Base-by-base conservation (phyloP, 2,888 invertebrate species). In the Drosophila pseudotakahashii region DNA sequence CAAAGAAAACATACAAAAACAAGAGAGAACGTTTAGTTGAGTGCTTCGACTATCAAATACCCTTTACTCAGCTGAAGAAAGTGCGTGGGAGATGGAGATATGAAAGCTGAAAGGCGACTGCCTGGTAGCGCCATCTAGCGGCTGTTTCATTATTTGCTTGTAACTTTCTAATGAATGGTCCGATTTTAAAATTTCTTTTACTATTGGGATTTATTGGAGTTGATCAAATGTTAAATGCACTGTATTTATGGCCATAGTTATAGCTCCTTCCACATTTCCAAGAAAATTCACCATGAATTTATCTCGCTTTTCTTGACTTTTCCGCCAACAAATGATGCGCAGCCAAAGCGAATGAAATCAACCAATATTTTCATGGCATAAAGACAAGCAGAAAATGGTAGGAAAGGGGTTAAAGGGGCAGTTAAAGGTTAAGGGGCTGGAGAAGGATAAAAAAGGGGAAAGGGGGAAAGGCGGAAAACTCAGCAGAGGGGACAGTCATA, bases 331-430 rank as follows among this genome's bases (percentile, higher is more conserved):
- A 54, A 64, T 42, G 37, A 48, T 68, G 34, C 36, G 50, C 44
- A 47, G 45, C n/a, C 37, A 39, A 41, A 47, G 45, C 32, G 39
- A 41, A 44, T 68, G 50, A 45, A 68, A 57, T 57, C 51, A 51
- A 68, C 67, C 55, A 67, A 67, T 67, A 67, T 66, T 54, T 66
- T 67, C 55, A 55, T 64, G 57, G 52, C 45, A 16, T 9, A 30
- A 30, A 44, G 45, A 36, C 30, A 34, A 44, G 3, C 16, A 37
- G 23, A 2, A 45, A 19, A 19, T 5, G 19, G 3, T 7, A 4
- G 16, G 4, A n/a, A n/a, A 16, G 30, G 30, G 30, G 30, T 30
- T 16, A 34, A 10, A 16, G 16, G 10, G 11, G 19, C 11, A 19
- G 11, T 11, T 13, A 13, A 23, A 42, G 45, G 14, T n/a, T 2